Evolutionary conservation across 2,888 invertebrate species (phyloP), one percentile per base, ranked within the genome.

Genomic region (Himalopsyche japonica): DNA sequence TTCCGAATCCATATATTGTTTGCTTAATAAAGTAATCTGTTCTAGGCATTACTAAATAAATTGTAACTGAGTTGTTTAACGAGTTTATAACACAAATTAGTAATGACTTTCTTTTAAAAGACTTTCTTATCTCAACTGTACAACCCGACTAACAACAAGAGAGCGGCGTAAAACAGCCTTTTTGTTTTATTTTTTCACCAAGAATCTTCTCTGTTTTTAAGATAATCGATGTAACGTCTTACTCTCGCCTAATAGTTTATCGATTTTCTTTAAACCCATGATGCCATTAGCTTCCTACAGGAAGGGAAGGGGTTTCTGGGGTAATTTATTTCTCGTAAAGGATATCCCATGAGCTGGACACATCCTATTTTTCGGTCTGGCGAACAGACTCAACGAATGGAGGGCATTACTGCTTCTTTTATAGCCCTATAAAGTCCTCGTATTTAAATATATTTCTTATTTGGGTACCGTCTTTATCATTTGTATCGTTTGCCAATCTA

Each of bases 311-410:
- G 70, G 27, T 70, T 70, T 64, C 15, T 70, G 30, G 30, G 12
- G 70, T 70, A 70, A 70, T 70, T 70, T 70, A 70, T 70, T 70
- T 70, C 70, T 70, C 70, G 70, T 70, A 70, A 70, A 27, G 30
- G 70, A 70, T 70, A 70, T 70, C 70, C 70, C 70, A 27, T 15
- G 70, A 70, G 70, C 70, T 70, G 70, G 70, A 70, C 70, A 70
- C 70, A 70, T 70, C 70, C 70, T 70, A 70, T 70, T 70, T 70
- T 70, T 70, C 70, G 70, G 70, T 70, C 70, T 70, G 70, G 70
- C 70, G 70, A 27, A 27, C 70, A 70, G 27, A 70, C 70, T 70
- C 70, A 70, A 70, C 70, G 70, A 70, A 70, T 70, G 12, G 70
- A 70, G 27, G 70, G 12, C 30, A 70, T 70, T 70, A 70, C 70